Percentiles rank a stretch among this genome's conserved stretches.
phyloP scores from a whole-genome alignment of 2,888 invertebrate genomes.

The Diarsia brunnea region DNA sequence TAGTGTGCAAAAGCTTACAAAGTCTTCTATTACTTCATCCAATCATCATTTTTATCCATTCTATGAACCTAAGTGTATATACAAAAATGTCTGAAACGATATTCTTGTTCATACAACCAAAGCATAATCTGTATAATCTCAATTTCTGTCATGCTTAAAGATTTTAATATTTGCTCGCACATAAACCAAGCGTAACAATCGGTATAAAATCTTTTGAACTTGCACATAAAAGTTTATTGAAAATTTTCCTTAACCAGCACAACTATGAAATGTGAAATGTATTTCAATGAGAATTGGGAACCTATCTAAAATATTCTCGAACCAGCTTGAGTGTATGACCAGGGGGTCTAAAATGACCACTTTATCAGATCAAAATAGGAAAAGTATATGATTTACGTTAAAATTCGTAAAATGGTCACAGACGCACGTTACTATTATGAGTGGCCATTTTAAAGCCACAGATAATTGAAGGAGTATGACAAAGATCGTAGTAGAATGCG shows the following conservation, averaged over 20 bases:
- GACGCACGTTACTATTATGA: too few species aligned
- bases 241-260: not conserved
- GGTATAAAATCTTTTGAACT: conserved; percentile 16
- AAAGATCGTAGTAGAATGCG: not conserved
- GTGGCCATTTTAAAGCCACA: too few species aligned
- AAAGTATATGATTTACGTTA: too few species aligned
- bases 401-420: too few species aligned
- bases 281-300: not conserved
- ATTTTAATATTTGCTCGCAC: not conserved
- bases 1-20: not conserved
- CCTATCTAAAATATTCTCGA: not conserved
- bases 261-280: not conserved
- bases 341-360: too few species aligned
- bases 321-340: not conserved
- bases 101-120: not conserved
- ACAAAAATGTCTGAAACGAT: not conserved
- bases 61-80: not conserved
- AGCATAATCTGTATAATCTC: not conserved
- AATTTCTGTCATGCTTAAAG: not conserved
- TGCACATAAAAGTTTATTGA: conserved; percentile 15
- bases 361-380: too few species aligned
- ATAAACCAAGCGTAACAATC: conserved; percentile 2
- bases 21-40: not conserved
- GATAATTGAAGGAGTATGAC: not conserved
- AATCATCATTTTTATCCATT: not conserved